These are phyloP conservation scores for Oreochromis niloticus DNA, from an alignment of 2,113 vertebrate species.

Conservation along the genomic window DNA sequence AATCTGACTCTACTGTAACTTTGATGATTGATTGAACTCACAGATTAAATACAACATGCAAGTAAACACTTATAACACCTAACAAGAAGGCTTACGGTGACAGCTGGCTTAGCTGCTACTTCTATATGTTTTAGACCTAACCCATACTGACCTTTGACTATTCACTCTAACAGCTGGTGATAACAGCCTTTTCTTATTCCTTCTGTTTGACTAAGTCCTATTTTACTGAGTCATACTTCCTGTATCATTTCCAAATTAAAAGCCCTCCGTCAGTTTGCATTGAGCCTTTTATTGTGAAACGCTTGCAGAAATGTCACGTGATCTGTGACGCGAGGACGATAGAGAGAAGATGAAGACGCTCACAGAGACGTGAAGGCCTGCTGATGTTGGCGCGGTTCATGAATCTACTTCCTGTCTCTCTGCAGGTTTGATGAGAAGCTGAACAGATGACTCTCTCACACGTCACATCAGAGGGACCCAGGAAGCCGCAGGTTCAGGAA, in stretches of 20 bases:
- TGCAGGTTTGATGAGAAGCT: constrained; percentile 59
- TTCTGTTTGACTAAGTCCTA: background rate
- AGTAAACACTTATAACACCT: background rate
- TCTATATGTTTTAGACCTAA: background rate
- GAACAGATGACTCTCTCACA: constrained; percentile 36
- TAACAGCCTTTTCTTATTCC: background rate
- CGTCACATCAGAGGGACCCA: background rate
- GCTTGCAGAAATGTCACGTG: background rate
- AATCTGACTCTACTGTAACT: background rate
- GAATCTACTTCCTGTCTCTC: background rate
- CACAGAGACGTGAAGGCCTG: background rate
- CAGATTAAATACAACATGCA: background rate
- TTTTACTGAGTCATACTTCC: background rate
- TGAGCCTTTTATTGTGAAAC: background rate
- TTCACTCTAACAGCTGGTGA: background rate
- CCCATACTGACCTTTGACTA: background rate
- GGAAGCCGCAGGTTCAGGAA: background rate
- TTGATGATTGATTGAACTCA: background rate
- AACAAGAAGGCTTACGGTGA: background rate
- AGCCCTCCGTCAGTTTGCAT: background rate
- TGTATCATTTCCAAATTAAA: background rate
- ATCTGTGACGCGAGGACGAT: background rate
- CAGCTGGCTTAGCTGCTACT: background rate
- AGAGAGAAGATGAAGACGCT: background rate
- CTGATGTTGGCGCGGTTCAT: background rate